phyloP scores from a whole-genome alignment of 2,113 vertebrate genomes.

The human region GRCh38 chr2:221582001-221582500 shows the following conservation, averaged over 20 bases:
- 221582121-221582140: constrained; percentile 34
- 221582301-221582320: constrained; percentile 77
- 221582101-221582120: not conserved
- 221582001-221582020: not conserved
- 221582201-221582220: constrained; percentile 69
- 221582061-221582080: not conserved
- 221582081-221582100: accelerated
- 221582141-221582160: constrained; percentile 8
- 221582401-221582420: not conserved
- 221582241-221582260: constrained; percentile 70
- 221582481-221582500: constrained; percentile 46
- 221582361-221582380: not conserved
- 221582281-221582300: constrained; percentile 70
- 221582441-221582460: not conserved
- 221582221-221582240: constrained; percentile 73
- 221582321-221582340: not conserved
- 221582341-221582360: constrained; percentile 27
- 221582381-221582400: not conserved
- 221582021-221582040: not conserved
- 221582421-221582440: not conserved
- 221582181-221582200: constrained; percentile 63
- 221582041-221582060: not conserved
- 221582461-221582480: not conserved
- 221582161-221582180: constrained; percentile 74
- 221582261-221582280: constrained; percentile 65